Evolutionary conservation across 1,140 invertebrate genomes (phyloP), one percentile per base, ranked within the genome.

Genomic region (Aporrectodea caliginosa): DNA sequence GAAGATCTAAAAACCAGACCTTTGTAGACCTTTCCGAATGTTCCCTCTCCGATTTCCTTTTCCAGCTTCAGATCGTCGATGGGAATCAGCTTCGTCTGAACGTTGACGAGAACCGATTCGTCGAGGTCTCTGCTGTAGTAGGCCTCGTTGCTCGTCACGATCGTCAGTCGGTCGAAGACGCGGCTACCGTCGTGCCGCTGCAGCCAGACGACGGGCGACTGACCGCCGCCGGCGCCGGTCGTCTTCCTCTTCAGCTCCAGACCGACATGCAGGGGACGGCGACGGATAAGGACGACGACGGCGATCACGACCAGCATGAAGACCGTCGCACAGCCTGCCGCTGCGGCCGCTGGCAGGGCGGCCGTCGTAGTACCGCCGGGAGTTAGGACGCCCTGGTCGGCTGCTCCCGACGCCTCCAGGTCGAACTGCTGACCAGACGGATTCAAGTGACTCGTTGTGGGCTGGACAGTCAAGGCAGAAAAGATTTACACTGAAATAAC

Each of bases 21-120:
- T 92, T 93, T 94, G 84, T 92, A 94, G 43, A 96, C 95, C 89
- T 95, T 95, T n/a, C 94, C 94, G 84, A 95, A 96, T 84, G 93
- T 95, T 0, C 95, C 95, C 88, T 96, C 94, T 0, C 95, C 95
- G 71, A 96, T 93, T 82, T 94, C 93, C 81, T 93, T 91, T 0
- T 92, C 82, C 84, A 95, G 92, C 1, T 89, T 89, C 16, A 96
- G 87, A 0, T 90, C 90, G 70, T 93, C 92, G 88, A 70, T 89
- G 85, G 83, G 83, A 74, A 88, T 84, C 76, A 12, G 74, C 77
- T 14, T n/a, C 34, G 1, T 77, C 81, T 0, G 78, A 82, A 69
- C 81, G 73, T 14, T 74, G 69, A 73, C 72, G 73, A 12, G 82
- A 33, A 71, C 6, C 29, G 29, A 30, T 1, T 35, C 68, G 68